phyloP scores from a whole-genome alignment of 92 coral and sea anemone genomes.

The Scolanthus callimorphus region DNA sequence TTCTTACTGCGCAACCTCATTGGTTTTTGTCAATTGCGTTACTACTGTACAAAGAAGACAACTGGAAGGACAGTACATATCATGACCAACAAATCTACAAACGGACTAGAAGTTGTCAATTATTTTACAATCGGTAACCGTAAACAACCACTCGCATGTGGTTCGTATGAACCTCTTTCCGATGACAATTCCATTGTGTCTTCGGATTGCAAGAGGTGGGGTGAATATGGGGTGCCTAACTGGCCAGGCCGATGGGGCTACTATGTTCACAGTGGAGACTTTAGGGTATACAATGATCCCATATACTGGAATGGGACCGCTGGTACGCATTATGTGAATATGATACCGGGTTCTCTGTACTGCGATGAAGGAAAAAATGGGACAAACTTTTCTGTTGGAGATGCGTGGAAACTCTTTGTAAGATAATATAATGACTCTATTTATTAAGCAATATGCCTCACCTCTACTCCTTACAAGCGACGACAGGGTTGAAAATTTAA shows the following conservation, averaged over 20 bases:
- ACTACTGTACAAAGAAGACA: conserved; percentile 57
- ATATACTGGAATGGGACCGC: conserved; percentile 31
- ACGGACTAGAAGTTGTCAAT: conserved; percentile 43
- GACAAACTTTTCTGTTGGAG: conserved; percentile 28
- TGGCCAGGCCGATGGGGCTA: conserved; percentile 67
- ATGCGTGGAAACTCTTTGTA: conserved; percentile 61
- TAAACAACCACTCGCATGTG: conserved; percentile 59
- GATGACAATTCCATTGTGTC: conserved; percentile 70
- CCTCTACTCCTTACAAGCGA: no score
- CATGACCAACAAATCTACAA: conserved; percentile 39
- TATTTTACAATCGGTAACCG: conserved; percentile 53
- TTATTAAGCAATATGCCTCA: no score
- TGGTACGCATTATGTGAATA: conserved; percentile 24
- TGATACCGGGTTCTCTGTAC: conserved; percentile 19
- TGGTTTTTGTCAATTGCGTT: conserved; percentile 69
- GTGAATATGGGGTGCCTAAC: conserved; percentile 15
- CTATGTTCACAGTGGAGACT: conserved; percentile 13
- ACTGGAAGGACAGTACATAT: conserved; percentile 74
- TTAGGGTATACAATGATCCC: conserved; percentile 59
- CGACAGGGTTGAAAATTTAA: no score
- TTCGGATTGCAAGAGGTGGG: conserved; percentile 70
- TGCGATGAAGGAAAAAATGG: conserved; percentile 35
- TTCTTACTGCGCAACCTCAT: conserved; percentile 29
- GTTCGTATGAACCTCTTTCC: conserved; percentile 59
- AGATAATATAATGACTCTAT: no score